Conservation (phyloP, 2,797 vertebrate species). For the Melanotaenia boesemani region DNA sequence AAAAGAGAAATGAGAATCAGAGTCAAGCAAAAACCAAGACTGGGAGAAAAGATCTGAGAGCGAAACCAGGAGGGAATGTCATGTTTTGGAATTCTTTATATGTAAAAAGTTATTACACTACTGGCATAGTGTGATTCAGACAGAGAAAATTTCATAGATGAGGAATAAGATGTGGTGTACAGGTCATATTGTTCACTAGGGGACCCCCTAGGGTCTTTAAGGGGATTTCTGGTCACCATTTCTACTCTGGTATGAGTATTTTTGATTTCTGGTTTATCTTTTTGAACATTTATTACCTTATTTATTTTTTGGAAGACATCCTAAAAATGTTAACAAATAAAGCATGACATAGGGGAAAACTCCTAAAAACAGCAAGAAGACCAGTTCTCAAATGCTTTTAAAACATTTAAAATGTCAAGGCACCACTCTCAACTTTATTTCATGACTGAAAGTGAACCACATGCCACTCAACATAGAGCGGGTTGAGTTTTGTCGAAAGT, state of each 20-base stretch:
- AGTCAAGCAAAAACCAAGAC: background rate
- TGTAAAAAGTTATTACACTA: slow-evolving; percentile 3
- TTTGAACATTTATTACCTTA: background rate
- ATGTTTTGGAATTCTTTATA: background rate
- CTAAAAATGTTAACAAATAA: too few relatives aligned
- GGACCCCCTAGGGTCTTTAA: slow-evolving; percentile 3
- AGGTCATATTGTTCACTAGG: slow-evolving; percentile 23
- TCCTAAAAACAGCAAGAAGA: background rate
- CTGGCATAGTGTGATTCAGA: slow-evolving; percentile 36
- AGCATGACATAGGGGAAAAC: background rate
- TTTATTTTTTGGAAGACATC: too few relatives aligned
- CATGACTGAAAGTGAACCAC: slow-evolving; percentile 22
- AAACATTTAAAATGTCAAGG: slow-evolving; percentile 15
- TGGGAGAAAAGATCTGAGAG: background rate
- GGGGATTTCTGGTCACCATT: slow-evolving; percentile 40
- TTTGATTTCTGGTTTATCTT: background rate
- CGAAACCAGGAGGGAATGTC: slow-evolving; percentile 24
- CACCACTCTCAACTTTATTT: background rate
- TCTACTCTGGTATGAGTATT: background rate
- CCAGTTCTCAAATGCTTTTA: background rate
- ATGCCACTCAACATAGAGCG: background rate
- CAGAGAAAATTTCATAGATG: background rate
- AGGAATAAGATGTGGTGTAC: slow-evolving; percentile 4
- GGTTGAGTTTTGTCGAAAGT: slow-evolving; percentile 1
- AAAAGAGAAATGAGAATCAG: slow-evolving; percentile 61